A percentile compares a stretch with the other conserved stretches of the same genome.
phyloP scores from a whole-genome alignment of 2,888 invertebrate species.

The Ischnus inquisitorius region DNA sequence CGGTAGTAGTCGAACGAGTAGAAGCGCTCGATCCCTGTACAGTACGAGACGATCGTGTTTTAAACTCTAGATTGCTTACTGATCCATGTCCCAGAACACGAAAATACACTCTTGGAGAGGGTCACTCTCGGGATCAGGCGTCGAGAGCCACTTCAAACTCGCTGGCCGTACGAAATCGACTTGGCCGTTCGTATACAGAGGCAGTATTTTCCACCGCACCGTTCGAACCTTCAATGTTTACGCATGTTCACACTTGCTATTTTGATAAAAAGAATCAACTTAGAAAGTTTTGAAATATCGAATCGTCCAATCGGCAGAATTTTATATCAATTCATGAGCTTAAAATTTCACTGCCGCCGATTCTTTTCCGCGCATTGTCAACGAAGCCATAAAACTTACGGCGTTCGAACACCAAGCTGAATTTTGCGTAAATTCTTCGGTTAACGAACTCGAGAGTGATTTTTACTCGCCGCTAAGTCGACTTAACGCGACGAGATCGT shows the following conservation, averaged over 20 bases:
- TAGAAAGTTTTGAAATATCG: neutral
- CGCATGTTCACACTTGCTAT: neutral
- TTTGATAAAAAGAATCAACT: neutral
- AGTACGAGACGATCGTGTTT: constrained; percentile 72
- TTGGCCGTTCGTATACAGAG: constrained; percentile 19
- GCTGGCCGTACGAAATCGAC: constrained; percentile 43
- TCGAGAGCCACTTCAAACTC: constrained; percentile 49
- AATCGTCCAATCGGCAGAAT: too few relatives aligned
- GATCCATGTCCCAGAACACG: constrained; percentile 79
- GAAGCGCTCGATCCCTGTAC: constrained; percentile 48
- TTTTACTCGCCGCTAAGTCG: constrained; percentile 8
- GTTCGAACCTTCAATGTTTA: neutral
- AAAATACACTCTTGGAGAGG: constrained; percentile 81
- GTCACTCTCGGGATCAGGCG: constrained; percentile 62
- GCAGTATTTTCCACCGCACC: neutral
- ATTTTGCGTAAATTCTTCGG: neutral
- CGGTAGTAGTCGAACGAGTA: constrained; percentile 31
- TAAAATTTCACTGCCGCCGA: too few relatives aligned
- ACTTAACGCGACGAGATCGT: constrained; percentile 13
- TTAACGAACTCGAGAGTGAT: neutral
- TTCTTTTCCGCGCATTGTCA: neutral
- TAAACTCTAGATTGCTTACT: constrained; percentile 79
- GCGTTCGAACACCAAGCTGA: neutral
- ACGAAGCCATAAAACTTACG: neutral
- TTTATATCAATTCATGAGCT: too few relatives aligned